Evolutionary conservation across 2,888 invertebrate species (phyloP), one percentile per base, ranked within the genome.

Genomic region (Cheilosia impressa): DNA sequence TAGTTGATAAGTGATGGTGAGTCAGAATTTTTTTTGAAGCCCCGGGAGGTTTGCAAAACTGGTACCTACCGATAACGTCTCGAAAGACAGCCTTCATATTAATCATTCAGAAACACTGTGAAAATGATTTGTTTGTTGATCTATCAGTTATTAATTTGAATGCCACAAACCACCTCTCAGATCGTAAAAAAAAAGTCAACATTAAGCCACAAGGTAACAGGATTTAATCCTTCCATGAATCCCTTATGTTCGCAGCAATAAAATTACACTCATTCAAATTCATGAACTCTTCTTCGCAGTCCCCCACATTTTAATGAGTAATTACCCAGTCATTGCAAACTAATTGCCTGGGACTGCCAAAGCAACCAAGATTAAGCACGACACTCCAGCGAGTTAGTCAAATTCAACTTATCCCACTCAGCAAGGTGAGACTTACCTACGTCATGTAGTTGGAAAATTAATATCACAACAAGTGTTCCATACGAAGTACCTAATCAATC

Each of bases 401-500:
- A n/a, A 6, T 17, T 19, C 10, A 19, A 47, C 19, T 47, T 47
- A 17, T 45, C 17, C 17, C 45, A 45, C 45, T 45, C 17, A 7
- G 2, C 5, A 17, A 45, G 45, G 15, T n/a, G 45, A 7, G 7
- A 15, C 17, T 17, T 45, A 45, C 45, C 17, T 57, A 27, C 43
- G 10, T 34, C 38, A 41, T 60, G 50, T 41, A 71, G 24, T 69
- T 69, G 22, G 19, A 45, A 68, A 62, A 77, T 62, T 34, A 77
- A 63, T 69, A 38, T 60, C 50, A 50, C 80, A 85, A 80, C 84
- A 85, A 85, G 75, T 80, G 71, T 76, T 75, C 50, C 41, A 24
- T 53, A 66, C 53, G 66, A 69, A 34, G 27, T 72, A 62, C 58
- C 62, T 55, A 73, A 83, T 83, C 72, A 78, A 83, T 78, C 73